A percentile compares a stretch with the other conserved stretches of the same genome.
These are phyloP conservation scores for Chrysopilus asiliformis DNA, from an alignment of 2,888 invertebrate genomes.

Conservation along the genomic window DNA sequence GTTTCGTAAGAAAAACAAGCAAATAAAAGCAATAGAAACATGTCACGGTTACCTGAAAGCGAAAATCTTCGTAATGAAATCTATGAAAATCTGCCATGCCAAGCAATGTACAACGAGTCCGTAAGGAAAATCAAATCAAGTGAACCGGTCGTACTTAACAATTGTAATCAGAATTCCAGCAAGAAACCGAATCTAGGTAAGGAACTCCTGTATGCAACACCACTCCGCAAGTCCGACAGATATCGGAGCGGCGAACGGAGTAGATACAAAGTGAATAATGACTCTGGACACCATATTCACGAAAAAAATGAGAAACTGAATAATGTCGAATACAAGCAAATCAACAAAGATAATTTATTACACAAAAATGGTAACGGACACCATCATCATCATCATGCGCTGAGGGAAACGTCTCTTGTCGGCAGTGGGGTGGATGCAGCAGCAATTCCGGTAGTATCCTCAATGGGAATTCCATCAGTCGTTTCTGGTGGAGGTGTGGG, in stretches of 20 bases:
- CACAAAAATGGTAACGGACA: conserved; percentile 24
- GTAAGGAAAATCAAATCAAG: conserved; percentile 31
- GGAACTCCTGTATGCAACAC: conserved; percentile 35
- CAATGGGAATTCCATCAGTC: not conserved
- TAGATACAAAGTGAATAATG: conserved; percentile 14
- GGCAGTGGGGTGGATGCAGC: too few relatives aligned
- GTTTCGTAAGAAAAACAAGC: not conserved
- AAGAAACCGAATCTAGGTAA: conserved; percentile 24
- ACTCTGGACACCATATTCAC: not conserved
- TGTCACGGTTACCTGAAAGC: conserved; percentile 36
- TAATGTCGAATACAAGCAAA: conserved; percentile 26
- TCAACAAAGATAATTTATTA: conserved; percentile 26
- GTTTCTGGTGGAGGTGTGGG: conserved; percentile 18
- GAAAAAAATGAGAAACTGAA: conserved; percentile 22
- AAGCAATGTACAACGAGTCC: conserved; percentile 36
- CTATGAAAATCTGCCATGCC: conserved; percentile 35
- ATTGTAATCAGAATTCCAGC: conserved; percentile 21
- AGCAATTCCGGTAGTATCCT: not conserved
- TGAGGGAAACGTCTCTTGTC: not conserved
- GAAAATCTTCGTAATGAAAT: conserved; percentile 36
- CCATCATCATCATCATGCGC: too few relatives aligned
- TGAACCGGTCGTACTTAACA: conserved; percentile 19
- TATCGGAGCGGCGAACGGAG: conserved; percentile 31
- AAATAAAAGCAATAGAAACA: conserved; percentile 14
- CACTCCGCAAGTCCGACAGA: conserved; percentile 34